Evolutionary conservation across 2,113 vertebrate genomes (phyloP), one percentile per base, ranked within the genome.

Genomic region (Zosterops japonicus): DNA sequence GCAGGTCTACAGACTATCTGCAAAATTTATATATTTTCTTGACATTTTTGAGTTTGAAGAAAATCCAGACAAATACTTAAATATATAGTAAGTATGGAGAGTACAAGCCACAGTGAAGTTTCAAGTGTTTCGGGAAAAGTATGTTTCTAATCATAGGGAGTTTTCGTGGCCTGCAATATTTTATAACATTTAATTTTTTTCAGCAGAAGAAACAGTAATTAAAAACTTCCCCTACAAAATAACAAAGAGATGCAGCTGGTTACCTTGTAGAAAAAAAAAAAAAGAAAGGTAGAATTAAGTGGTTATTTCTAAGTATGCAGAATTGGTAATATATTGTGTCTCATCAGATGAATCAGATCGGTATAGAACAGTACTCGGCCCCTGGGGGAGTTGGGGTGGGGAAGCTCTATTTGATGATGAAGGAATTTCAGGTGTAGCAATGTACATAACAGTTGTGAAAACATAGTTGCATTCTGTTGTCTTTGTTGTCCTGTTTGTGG

Each of bases 261-360:
- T 71, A 24, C 28, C 14, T 80, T 69, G 36, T 28, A 46, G 44
- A 56, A 49, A 31, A n/a, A 28, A n/a, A 28, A 39, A 39, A 39
- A 68, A 61, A 65, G 19, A 46, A 28, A 6, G 35, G 4, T 61
- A 60, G 35, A 77, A 72, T 56, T 64, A 27, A 11, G 10, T 42
- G 8, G 6, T 63, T 82, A 33, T 78, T 74, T 85, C 36, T 9
- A 39, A 59, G 22, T 50, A 47, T 27, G 55, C 29, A 55, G 35
- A 52, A 9, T 41, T 65, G 29, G n/a, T 81, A 42, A 28, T 65
- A 20, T 10, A 8, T 42, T 69, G 29, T 81, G 8, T 39, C 6
- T 72, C 28, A n/a, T 65, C n/a, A n/a, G 12, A 53, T 8, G 46
- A 50, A 22, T 69, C 0, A 0, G 39, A 22, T 36, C 25, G 42